Evolutionary conservation across 2,113 vertebrate genomes (phyloP).

Genomic region (Phyllostomus hastatus): DNA sequence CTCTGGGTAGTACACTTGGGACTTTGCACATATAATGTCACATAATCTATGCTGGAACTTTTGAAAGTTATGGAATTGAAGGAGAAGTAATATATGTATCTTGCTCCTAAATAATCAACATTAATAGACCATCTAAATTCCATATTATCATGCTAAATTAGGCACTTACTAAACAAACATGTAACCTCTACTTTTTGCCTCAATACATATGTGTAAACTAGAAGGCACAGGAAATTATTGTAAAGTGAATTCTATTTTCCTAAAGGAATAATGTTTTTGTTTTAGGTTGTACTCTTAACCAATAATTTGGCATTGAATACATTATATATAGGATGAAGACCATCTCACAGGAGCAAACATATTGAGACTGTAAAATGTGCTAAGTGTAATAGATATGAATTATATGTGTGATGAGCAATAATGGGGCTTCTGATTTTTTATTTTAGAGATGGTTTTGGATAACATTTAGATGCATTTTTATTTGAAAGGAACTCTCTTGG

Average conservation of each 20-base stretch:
- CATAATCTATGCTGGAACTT: not conserved
- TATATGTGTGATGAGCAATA: not conserved
- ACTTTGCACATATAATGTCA: not conserved
- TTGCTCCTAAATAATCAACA: not conserved
- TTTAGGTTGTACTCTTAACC: not conserved
- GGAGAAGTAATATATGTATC: not conserved
- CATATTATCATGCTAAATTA: not conserved
- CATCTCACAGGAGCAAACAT: not conserved
- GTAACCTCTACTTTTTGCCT: not conserved
- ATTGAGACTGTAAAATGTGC: not conserved
- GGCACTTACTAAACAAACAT: not conserved
- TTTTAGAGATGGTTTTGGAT: not conserved
- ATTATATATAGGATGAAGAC: not conserved
- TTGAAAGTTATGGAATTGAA: not conserved
- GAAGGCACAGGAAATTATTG: not conserved
- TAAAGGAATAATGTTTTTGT: constrained; percentile 6
- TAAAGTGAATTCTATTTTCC: constrained; percentile 32
- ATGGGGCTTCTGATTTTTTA: constrained; percentile 1
- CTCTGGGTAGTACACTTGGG: not conserved
- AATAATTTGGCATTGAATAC: constrained; percentile 7
- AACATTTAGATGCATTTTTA: constrained; percentile 14
- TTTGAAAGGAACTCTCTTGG: not conserved
- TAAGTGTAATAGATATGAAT: constrained; percentile 15
- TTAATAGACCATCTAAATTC: not conserved
- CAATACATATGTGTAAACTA: not conserved